Base-by-base conservation (phyloP, 2,797 vertebrate species). In the Protonibea diacanthus region DNA sequence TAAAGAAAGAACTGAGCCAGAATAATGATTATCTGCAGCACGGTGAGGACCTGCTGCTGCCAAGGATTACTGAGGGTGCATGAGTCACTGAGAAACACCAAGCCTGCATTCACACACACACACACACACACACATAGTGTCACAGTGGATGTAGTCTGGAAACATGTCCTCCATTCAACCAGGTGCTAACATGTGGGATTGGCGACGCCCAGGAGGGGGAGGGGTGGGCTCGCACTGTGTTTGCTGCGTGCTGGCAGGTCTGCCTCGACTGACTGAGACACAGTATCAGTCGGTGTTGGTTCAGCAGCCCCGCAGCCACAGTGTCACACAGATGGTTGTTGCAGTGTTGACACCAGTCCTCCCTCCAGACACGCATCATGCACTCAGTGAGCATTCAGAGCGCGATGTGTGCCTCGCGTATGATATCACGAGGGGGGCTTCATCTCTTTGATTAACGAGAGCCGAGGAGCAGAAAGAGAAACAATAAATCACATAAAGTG, bases 31-130 rank as follows among this genome's bases (percentile, higher is more conserved):
- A 73, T 74, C 66, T 74, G 71, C 38, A 53, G 71, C 59, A 69
- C 20, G 25, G 55, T 55, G 79, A 82, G 44, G 82, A 74, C 74
- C 79, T 67, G 60, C 51, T 11, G 47, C 61, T 80, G 71, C 77
- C 60, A 40, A 66, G 61, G 80, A 79, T 80, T 60, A 74, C 52
- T 63, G 66, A 67, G 74, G 71, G 42, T 2, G 70, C 73, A 80
- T 90, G 88, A 93, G 82, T 91, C 88, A 88, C 85, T 2, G 77
- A 81, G 80, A 83, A 76, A 85, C 88, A 85, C 74, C 81, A 82
- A 27, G 53, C 59, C 33, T 62, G 21, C 76, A 48, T 27, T 57
- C 67, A 53, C 21, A 67, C 65, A 25, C 71, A 68, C 56, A 23
- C 51, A 20, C 17, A 56, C 40, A 47, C 7, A 57, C 11, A 21